These are phyloP conservation scores for Apamea sordens DNA, from an alignment of 2,888 invertebrate genomes.

Conservation along the genomic window DNA sequence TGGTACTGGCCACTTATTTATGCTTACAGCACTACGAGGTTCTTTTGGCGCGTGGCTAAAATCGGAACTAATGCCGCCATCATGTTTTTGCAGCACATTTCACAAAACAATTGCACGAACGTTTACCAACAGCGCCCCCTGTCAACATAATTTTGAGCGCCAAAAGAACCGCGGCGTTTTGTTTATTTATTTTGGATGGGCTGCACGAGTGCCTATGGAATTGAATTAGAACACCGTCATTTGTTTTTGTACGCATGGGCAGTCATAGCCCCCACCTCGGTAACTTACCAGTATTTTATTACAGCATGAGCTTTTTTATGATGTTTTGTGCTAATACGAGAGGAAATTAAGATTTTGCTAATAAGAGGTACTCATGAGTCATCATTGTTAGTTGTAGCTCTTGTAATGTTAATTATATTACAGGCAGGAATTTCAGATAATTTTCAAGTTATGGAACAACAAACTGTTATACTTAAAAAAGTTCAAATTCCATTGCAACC, in stretches of 20 bases:
- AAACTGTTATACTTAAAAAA: not conserved
- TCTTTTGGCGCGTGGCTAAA: not conserved
- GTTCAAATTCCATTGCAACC: not conserved
- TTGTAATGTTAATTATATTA: not conserved
- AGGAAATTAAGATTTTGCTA: not conserved
- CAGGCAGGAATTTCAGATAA: not conserved
- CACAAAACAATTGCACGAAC: not conserved
- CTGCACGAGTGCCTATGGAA: not conserved
- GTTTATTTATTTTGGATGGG: not conserved
- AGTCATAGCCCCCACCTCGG: not conserved
- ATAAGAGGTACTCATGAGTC: not conserved
- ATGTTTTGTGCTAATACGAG: not conserved
- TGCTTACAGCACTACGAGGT: not conserved
- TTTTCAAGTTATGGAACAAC: not conserved
- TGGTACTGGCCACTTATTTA: not conserved
- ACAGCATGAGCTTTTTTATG: not conserved
- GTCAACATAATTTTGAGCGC: not conserved
- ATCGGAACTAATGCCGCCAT: not conserved
- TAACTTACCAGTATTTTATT: not conserved
- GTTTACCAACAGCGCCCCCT: not conserved
- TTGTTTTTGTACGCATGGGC: not conserved
- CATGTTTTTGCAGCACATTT: not conserved
- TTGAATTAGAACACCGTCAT: not conserved
- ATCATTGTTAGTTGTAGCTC: not conserved
- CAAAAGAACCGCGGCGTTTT: not conserved